Conservation (phyloP, 2,113 vertebrate species). For the Emydura subglobosa region DNA sequence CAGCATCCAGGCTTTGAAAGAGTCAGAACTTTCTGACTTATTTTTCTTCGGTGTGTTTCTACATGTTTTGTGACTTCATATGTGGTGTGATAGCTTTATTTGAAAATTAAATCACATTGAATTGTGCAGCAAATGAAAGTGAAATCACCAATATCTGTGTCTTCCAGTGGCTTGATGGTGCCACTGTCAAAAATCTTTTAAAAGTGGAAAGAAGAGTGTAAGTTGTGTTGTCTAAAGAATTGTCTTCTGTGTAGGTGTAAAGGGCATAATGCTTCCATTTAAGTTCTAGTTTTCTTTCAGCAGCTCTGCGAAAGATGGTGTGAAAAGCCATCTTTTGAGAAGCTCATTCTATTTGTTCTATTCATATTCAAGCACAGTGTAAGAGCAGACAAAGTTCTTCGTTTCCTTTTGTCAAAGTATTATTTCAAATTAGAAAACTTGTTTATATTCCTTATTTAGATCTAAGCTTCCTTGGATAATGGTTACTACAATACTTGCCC, state of each 20-base stretch:
- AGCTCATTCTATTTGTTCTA: accelerated
- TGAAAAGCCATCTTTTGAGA: neutral
- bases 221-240: neutral
- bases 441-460: neutral
- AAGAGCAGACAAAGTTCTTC: neutral
- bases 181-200: neutral
- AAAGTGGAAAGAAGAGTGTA: neutral
- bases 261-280: neutral
- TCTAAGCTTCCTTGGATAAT: neutral
- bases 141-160: neutral
- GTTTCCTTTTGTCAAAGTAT: neutral
- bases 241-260: neutral
- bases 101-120: accelerated
- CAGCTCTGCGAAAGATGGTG: accelerated
- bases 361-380: neutral
- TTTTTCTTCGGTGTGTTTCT: neutral
- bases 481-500: neutral
- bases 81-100: neutral
- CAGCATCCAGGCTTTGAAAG: neutral
- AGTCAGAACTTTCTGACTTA: neutral
- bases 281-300: neutral
- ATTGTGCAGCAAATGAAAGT: neutral
- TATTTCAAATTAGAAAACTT: neutral
- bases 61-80: neutral
- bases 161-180: neutral